Conservation (phyloP, 1,140 invertebrate genomes). For the Achatina immaculata region DNA sequence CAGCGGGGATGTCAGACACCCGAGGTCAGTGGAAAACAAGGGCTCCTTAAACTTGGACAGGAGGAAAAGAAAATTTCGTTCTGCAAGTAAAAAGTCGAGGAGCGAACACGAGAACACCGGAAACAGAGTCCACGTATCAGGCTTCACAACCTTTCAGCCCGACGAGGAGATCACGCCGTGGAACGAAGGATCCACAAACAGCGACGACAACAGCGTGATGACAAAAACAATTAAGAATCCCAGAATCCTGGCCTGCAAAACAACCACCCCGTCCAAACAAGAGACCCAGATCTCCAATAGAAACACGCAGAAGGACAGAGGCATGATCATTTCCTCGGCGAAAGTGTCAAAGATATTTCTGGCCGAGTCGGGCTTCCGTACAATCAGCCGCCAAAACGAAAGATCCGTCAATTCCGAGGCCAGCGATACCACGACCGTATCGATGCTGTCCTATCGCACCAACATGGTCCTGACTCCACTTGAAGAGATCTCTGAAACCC, state of each 20-base stretch:
- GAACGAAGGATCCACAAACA: conserved; percentile 14
- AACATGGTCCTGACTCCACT: not conserved
- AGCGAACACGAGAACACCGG: not conserved
- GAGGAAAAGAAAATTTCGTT: not conserved
- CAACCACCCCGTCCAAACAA: not conserved
- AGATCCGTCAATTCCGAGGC: not conserved
- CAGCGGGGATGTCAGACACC: not conserved
- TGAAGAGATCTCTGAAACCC: no score
- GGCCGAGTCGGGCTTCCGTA: not conserved
- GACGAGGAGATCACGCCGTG: conserved; percentile 20
- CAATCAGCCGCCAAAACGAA: not conserved
- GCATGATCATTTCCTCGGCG: not conserved
- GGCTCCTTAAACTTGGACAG: not conserved
- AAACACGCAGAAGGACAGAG: not conserved
- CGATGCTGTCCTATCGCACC: not conserved
- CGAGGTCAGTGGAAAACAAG: not conserved
- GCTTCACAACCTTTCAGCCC: conserved; percentile 2
- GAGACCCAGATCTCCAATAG: not conserved
- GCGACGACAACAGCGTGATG: conserved; percentile 10
- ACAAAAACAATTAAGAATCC: conserved; percentile 3
- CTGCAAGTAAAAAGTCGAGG: not conserved
- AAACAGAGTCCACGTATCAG: not conserved
- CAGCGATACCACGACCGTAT: not conserved
- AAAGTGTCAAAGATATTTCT: not conserved
- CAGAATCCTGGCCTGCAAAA: not conserved